A percentile compares a stretch with the other conserved stretches of the same genome.
Evolutionary conservation across 2,888 invertebrate genomes (phyloP).

Genomic region (Acanthacorydalis orientalis): DNA sequence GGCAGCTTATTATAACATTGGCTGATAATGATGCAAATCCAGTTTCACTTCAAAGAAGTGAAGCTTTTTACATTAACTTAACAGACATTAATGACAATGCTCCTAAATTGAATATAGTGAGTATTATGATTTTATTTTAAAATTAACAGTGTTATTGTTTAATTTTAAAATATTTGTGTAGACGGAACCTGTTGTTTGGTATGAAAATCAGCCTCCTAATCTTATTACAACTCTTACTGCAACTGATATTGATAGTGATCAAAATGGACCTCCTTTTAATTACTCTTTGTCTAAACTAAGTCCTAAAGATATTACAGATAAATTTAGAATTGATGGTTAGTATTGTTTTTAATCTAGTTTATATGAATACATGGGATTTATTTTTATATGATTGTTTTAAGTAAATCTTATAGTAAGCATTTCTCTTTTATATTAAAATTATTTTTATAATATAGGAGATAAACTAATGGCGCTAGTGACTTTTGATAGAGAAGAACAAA

Average conservation of each 20-base stretch:
- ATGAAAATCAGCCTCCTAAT: constrained; percentile 57
- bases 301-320: constrained; percentile 46
- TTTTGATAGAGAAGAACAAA: constrained; percentile 78
- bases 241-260: constrained; percentile 62
- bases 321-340: constrained; percentile 53
- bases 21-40: constrained; percentile 56
- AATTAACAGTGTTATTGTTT: no score
- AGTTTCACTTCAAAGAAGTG: constrained; percentile 43
- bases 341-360: constrained; percentile 4
- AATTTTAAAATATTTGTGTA: constrained; percentile 12
- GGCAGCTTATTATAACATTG: constrained; percentile 60
- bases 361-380: not conserved
- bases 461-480: constrained; percentile 51
- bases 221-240: constrained; percentile 51
- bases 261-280: constrained; percentile 75
- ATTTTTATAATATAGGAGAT: constrained; percentile 26
- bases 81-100: constrained; percentile 90
- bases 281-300: constrained; percentile 50
- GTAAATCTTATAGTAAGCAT: no score
- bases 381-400: not conserved
- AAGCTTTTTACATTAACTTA: constrained; percentile 46
- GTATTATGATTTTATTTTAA: constrained; percentile 15
- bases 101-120: constrained; percentile 64
- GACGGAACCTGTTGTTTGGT: constrained; percentile 69
- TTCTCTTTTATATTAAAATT: not conserved